These are phyloP conservation scores for Actenoides lindsayi DNA, from an alignment of 2,113 vertebrate species.

Conservation along the genomic window DNA sequence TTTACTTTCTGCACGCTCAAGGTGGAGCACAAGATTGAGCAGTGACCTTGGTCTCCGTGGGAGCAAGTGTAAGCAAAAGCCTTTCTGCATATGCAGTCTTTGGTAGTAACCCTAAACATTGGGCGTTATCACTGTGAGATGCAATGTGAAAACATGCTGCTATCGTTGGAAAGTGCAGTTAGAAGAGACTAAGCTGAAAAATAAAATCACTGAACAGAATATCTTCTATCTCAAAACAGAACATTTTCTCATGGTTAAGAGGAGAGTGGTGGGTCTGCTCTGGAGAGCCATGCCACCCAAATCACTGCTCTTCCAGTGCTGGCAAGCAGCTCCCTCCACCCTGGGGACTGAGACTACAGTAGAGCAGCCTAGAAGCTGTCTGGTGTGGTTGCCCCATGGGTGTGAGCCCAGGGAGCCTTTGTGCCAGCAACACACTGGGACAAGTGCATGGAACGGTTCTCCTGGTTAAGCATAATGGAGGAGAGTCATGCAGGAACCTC, in stretches of 20 bases:
- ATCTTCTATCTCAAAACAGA: background rate
- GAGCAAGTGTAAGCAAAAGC: background rate
- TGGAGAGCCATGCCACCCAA: background rate
- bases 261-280: background rate
- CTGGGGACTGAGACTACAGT: background rate
- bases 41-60: background rate
- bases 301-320: fast-evolving
- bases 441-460: fast-evolving
- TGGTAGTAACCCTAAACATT: background rate
- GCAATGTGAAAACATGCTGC: background rate
- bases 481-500: background rate
- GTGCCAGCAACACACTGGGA: too few species aligned
- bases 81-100: background rate
- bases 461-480: background rate
- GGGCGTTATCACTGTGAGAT: background rate
- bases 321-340: background rate
- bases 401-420: background rate
- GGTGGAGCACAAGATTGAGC: background rate
- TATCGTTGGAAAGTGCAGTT: background rate
- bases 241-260: too few species aligned
- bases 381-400: background rate
- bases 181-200: background rate
- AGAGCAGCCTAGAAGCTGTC: background rate
- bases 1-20: background rate
- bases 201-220: background rate